Evolutionary conservation across 2,797 vertebrate species (phyloP).

Genomic region (Neostethus bicornis): DNA sequence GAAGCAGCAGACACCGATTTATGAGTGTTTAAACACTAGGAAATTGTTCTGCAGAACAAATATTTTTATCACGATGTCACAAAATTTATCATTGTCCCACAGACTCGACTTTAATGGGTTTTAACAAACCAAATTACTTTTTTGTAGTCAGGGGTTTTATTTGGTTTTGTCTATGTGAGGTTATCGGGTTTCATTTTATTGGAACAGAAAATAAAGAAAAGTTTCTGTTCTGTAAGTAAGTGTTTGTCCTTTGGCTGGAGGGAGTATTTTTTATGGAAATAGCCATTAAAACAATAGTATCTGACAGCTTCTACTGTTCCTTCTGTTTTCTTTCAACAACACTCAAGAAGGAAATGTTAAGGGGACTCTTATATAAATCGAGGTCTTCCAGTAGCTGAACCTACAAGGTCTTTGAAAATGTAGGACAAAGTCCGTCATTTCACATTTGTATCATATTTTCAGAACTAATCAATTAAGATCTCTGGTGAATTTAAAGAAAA

Average conservation of each 20-base stretch:
- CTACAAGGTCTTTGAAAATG: neutral
- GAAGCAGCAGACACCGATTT: slow-evolving; percentile 2
- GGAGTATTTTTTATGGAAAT: neutral
- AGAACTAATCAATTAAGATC: neutral
- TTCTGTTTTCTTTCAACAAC: neutral
- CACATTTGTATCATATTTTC: neutral
- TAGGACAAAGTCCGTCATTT: neutral
- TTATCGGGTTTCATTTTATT: neutral
- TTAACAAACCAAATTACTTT: neutral
- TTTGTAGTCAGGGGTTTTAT: neutral
- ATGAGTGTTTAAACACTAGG: slow-evolving; percentile 6
- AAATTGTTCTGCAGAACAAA: slow-evolving; percentile 1
- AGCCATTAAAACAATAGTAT: neutral
- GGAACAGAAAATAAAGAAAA: neutral
- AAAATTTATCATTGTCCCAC: neutral
- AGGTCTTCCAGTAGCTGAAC: neutral
- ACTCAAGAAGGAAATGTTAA: neutral
- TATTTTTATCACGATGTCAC: too few species aligned
- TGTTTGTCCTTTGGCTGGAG: neutral
- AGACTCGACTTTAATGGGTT: neutral
- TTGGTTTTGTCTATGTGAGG: neutral
- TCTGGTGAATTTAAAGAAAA: too few species aligned
- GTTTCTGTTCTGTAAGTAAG: too few species aligned
- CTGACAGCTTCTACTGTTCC: neutral
- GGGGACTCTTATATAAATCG: neutral